phyloP scores from a whole-genome alignment of 1,140 invertebrate genomes.

The Patella vulgata region DNA sequence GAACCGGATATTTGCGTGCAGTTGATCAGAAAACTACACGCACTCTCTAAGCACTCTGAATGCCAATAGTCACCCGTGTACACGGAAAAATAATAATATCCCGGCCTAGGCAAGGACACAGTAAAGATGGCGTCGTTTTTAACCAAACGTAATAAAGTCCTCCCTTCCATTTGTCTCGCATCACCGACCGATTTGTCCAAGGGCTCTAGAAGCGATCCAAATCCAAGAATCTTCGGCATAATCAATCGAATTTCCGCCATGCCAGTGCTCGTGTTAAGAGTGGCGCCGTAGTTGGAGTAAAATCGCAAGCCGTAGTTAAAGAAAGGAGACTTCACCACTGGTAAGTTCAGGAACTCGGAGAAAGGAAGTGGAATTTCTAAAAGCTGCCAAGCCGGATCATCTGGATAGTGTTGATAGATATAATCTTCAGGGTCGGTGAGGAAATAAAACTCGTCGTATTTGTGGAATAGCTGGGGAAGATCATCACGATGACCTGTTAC shows the following conservation, averaged over 20 bases:
- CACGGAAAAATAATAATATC: slow-evolving; percentile 61
- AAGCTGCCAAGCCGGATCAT: slow-evolving; percentile 70
- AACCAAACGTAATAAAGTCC: slow-evolving; percentile 54
- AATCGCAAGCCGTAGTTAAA: slow-evolving; percentile 59
- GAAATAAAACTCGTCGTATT: slow-evolving; percentile 68
- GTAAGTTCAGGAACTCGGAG: slow-evolving; percentile 69
- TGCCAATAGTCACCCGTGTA: slow-evolving; percentile 61
- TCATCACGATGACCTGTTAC: slow-evolving; percentile 61
- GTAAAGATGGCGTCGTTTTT: slow-evolving; percentile 62
- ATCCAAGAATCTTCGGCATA: slow-evolving; percentile 56
- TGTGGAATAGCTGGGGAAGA: slow-evolving; percentile 57
- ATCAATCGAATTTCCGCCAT: slow-evolving; percentile 58
- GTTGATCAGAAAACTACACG: slow-evolving; percentile 59
- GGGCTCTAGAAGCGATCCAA: slow-evolving; percentile 54
- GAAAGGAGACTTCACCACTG: slow-evolving; percentile 66
- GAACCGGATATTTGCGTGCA: slow-evolving; percentile 46
- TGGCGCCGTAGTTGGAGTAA: slow-evolving; percentile 58
- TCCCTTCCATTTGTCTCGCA: slow-evolving; percentile 45
- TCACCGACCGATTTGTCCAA: slow-evolving; percentile 48
- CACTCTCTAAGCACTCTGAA: slow-evolving; percentile 61
- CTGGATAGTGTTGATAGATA: slow-evolving; percentile 72
- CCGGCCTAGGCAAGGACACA: slow-evolving; percentile 53
- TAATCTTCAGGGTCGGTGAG: slow-evolving; percentile 71
- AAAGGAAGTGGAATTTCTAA: slow-evolving; percentile 68
- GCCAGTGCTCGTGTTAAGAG: slow-evolving; percentile 53